Percentiles rank a stretch among this genome's conserved stretches.
Conservation (phyloP, 2,113 vertebrate genomes). For the Odontesthes bonariensis region DNA sequence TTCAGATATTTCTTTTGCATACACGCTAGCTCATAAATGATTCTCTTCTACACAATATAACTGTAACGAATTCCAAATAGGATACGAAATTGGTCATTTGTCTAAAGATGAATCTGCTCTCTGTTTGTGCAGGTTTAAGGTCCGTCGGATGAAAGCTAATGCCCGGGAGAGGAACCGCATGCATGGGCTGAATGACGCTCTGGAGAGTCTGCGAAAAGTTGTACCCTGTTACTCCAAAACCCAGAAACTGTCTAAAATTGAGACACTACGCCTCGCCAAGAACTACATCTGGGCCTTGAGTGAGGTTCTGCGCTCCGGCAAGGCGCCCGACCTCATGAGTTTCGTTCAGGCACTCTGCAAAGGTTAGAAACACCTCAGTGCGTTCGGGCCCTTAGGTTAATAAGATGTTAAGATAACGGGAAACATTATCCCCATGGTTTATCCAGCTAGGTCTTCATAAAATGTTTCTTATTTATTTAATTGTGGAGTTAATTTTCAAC, state of each 20-base stretch:
- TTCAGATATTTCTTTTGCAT: not conserved
- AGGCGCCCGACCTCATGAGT: conserved; percentile 94
- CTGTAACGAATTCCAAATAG: not conserved
- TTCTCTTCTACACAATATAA: too few relatives aligned
- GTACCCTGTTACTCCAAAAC: conserved; percentile 99
- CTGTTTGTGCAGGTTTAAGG: conserved; percentile 85
- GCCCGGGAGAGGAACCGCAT: conserved; percentile 97
- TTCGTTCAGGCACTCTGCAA: conserved; percentile 98
- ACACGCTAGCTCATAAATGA: too few relatives aligned
- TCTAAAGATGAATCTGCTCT: not conserved
- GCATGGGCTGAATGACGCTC: conserved; percentile 96
- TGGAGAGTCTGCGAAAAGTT: conserved; percentile 97
- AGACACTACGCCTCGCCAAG: conserved; percentile 96
- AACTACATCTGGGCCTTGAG: conserved; percentile 99
- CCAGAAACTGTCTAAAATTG: conserved; percentile 98
- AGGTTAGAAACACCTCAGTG: conserved; percentile 63
- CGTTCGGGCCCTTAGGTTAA: not conserved
- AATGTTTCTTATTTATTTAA: too few relatives aligned
- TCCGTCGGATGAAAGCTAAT: conserved; percentile 97
- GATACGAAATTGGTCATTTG: not conserved
- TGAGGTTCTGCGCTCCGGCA: conserved; percentile 94
- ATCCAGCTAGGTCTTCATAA: too few relatives aligned
- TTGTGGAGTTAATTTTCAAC: too few relatives aligned
- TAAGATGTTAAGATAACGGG: too few relatives aligned
- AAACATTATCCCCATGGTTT: too few relatives aligned